phyloP scores from a whole-genome alignment of 2,113 vertebrate species.

The Danionella cerebrum region DNA sequence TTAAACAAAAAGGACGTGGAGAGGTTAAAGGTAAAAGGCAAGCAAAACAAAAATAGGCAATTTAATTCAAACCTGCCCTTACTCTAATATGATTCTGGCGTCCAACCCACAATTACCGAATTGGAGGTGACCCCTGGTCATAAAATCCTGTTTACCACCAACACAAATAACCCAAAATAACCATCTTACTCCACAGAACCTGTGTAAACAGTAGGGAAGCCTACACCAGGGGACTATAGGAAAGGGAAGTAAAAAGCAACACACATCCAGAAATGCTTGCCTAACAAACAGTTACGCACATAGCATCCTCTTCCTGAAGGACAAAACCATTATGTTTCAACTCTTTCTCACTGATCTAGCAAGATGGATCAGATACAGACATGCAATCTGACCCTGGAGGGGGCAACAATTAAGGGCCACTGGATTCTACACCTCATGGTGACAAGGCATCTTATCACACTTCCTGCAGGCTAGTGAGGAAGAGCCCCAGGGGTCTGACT shows the following conservation, averaged over 20 bases:
- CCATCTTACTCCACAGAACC: background rate
- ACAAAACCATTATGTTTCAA: constrained; percentile 34
- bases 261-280: background rate
- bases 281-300: constrained; percentile 14
- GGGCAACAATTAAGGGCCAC: constrained; percentile 25
- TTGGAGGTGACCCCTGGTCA: background rate
- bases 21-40: background rate
- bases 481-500: constrained; percentile 17
- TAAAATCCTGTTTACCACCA: background rate
- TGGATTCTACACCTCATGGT: constrained; percentile 29
- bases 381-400: constrained; percentile 27
- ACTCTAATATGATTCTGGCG: background rate
- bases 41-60: background rate
- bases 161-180: background rate
- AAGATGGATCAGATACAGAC: constrained; percentile 17
- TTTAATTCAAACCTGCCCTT: background rate
- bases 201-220: background rate
- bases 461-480: constrained; percentile 36
- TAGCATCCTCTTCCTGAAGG: constrained; percentile 27
- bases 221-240: background rate
- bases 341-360: background rate
- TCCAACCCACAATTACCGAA: background rate
- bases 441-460: constrained; percentile 40
- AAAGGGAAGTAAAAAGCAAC: background rate
- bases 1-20: background rate